Percentiles rank a stretch among this genome's conserved stretches.
phyloP scores from a whole-genome alignment of 2,797 vertebrate genomes.

The Nothura maculosa region DNA sequence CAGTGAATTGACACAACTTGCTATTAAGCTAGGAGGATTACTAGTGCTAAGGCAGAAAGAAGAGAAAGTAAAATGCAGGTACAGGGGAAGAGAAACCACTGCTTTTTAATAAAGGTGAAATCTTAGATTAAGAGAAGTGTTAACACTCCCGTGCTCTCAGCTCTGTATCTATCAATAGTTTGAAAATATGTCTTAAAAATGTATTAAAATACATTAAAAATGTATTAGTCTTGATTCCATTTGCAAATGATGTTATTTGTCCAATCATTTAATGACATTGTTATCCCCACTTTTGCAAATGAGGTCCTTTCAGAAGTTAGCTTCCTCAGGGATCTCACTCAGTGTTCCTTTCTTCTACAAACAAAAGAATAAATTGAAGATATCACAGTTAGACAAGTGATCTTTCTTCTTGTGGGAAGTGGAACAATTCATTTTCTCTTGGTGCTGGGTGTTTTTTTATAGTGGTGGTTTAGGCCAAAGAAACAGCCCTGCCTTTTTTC shows the following conservation, averaged over 20 bases:
- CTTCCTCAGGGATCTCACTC: not conserved
- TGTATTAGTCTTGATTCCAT: not conserved
- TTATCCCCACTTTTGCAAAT: not conserved
- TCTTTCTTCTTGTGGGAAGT: not conserved
- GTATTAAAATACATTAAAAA: no score
- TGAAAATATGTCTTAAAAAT: not conserved
- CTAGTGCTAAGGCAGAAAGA: not conserved
- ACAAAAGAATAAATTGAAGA: not conserved
- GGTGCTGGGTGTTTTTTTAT: not conserved
- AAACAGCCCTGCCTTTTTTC: not conserved
- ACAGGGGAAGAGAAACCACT: not conserved
- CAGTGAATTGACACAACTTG: not conserved
- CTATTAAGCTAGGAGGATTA: not conserved
- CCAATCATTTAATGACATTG: not conserved
- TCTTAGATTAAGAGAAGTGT: not conserved
- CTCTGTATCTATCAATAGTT: not conserved
- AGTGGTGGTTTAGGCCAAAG: not conserved
- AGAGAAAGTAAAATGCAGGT: not conserved
- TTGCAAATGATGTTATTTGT: not conserved
- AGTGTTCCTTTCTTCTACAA: not conserved
- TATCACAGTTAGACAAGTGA: not conserved
- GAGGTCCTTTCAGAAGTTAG: not conserved
- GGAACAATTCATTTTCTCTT: not conserved
- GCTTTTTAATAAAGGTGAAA: not conserved
- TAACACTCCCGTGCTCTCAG: not conserved